Base-by-base conservation (phyloP, 2,113 vertebrate genomes). In the Puntigrus tetrazona region DNA sequence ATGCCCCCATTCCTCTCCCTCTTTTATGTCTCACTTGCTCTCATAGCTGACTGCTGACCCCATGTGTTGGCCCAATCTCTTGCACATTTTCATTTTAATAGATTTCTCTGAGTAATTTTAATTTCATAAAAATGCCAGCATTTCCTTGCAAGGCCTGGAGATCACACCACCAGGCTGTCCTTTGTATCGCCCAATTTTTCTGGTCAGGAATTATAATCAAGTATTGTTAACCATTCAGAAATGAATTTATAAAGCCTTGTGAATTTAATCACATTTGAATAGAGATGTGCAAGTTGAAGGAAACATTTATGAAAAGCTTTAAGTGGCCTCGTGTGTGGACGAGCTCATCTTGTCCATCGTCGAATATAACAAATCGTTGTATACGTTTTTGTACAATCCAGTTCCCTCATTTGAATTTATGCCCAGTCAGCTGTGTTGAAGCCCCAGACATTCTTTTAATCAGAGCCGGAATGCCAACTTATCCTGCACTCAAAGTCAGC, bases 401-500 rank as follows among this genome's bases (percentile, higher is more conserved):
- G 22, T 72, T 41, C 22, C 65, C 2, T 20, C 8, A 34, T 36
- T 69, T 69, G 65, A 4, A 22, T 69, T 22, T 1, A 22, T 38
- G 65, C 8, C 65, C 18, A 47, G 63, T n/a, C 59, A 20, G 0
- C 59, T 69, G 29, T 81, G 63, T 14, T 52, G 14, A 47, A 65
- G 55, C 13, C 18, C 52, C 45, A 31, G 38, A 1, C 77, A 84
- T 41, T 38, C 7, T 20, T 45, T 47, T 47, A 55, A 63, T 75
- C 57, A 27, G n/a, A 36, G 29, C n/a, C 31, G 73, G 43, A 67
- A 84, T 65, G 83, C 47, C 34, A 13, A 18, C 18, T n/a, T 27
- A 76, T 63, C 55, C 72, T 45, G 41, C 22, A 8, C 9, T 22
- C 10, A 25, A 67, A 34, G 13, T 18, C 83, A 84, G 83, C 83